These are phyloP conservation scores for Propithecus coquereli DNA, from an alignment of 2,113 vertebrate species.

Conservation along the genomic window DNA sequence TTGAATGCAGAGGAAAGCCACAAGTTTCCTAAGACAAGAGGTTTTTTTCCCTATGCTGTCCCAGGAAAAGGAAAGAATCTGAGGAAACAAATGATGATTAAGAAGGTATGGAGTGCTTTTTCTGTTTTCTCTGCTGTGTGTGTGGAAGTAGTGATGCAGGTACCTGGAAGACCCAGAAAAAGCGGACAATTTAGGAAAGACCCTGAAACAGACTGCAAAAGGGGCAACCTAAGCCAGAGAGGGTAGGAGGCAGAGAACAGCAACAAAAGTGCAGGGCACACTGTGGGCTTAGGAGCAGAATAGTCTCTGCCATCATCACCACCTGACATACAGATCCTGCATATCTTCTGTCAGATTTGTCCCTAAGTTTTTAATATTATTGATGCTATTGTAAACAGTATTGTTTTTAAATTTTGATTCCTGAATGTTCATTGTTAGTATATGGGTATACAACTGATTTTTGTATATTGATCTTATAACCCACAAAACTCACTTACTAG, in stretches of 20 bases:
- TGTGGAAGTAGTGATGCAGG: neutral
- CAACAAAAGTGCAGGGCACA: fast-evolving
- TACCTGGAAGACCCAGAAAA: neutral
- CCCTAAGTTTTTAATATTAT: neutral
- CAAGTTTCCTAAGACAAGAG: neutral
- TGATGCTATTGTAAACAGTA: neutral
- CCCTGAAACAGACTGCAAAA: neutral
- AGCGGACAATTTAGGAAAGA: neutral
- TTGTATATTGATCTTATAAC: neutral
- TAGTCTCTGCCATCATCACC: fast-evolving
- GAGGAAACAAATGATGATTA: too few relatives aligned
- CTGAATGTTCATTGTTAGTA: neutral
- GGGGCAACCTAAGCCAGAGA: neutral
- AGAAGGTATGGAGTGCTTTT: neutral
- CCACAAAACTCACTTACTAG: neutral
- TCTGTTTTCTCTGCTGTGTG: neutral
- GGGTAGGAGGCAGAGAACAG: neutral
- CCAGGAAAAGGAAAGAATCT: neutral
- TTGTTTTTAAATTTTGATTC: neutral
- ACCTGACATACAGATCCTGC: neutral
- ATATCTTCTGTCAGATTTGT: neutral
- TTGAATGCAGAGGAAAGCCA: neutral
- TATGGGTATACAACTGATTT: neutral
- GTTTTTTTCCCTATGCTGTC: neutral
- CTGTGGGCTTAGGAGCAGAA: too few relatives aligned